Evolutionary conservation across 2,888 invertebrate genomes (phyloP).

Genomic region (Ennomos erosarius): DNA sequence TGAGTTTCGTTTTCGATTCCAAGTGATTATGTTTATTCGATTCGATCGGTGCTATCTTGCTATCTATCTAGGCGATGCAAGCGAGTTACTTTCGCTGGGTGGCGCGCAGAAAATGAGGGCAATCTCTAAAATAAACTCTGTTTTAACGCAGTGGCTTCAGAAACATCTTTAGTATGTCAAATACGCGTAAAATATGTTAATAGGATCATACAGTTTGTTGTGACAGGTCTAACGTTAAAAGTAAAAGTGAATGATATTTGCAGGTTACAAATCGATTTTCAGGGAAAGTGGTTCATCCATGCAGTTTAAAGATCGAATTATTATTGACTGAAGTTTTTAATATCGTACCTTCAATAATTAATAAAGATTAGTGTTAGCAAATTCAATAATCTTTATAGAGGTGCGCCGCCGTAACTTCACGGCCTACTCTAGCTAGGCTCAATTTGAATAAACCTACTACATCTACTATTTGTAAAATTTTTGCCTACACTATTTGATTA

Average conservation of each 20-base stretch:
- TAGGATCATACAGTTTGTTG: not conserved
- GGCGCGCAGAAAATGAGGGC: constrained; percentile 70
- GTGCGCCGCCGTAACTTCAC: no score
- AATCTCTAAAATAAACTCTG: constrained; percentile 71
- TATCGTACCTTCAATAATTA: no score
- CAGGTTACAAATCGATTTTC: constrained; percentile 6
- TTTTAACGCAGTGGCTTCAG: constrained; percentile 59
- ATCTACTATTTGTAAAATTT: no score
- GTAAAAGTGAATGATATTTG: constrained; percentile 2
- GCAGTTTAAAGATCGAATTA: no score
- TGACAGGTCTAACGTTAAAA: constrained; percentile 2
- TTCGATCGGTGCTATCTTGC: constrained; percentile 51
- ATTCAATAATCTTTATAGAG: no score
- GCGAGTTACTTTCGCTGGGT: constrained; percentile 70
- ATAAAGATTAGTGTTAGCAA: no score
- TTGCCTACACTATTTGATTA: no score
- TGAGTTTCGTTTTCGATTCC: constrained; percentile 57
- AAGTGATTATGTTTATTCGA: constrained; percentile 41
- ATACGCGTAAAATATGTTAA: not conserved
- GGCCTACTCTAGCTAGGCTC: no score
- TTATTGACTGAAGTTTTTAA: no score
- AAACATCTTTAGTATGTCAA: constrained; percentile 35
- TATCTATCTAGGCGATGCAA: constrained; percentile 61
- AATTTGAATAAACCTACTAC: no score
- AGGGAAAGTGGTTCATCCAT: constrained; percentile 3